Conservation (phyloP, 1,140 invertebrate species). For the Liolophura sinensis region DNA sequence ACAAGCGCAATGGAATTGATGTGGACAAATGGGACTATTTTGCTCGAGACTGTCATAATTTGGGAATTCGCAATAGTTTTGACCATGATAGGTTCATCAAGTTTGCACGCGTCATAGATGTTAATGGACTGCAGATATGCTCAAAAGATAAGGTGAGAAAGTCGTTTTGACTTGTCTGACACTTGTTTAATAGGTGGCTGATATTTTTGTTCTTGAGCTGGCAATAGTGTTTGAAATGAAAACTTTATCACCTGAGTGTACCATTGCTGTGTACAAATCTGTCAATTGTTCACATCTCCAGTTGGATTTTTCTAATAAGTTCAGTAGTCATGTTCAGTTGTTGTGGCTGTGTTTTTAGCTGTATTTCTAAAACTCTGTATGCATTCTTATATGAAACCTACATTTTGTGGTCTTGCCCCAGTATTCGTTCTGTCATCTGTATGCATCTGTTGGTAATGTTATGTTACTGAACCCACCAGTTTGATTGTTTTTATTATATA, state of each 20-base stretch:
- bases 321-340: not conserved
- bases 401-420: not conserved
- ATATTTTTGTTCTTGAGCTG: not conserved
- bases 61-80: constrained; percentile 61
- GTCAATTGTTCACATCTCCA: not conserved
- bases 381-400: not conserved
- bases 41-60: constrained; percentile 63
- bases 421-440: not conserved
- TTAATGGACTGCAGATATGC: constrained; percentile 57
- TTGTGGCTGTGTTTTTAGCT: not conserved
- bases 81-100: constrained; percentile 59
- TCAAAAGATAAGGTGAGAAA: constrained; percentile 59
- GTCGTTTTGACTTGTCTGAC: not conserved
- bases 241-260: not conserved
- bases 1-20: constrained; percentile 68
- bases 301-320: not conserved
- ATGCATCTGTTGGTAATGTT: not conserved
- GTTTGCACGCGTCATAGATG: constrained; percentile 51
- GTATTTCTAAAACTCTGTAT: not conserved
- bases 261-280: not conserved
- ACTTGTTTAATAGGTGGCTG: not conserved
- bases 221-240: not conserved
- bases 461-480: too few species aligned
- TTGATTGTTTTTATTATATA: not conserved
- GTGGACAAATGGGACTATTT: constrained; percentile 78